Base-by-base conservation (phyloP, 1,140 invertebrate species). In the Ceratina calcarata region DNA sequence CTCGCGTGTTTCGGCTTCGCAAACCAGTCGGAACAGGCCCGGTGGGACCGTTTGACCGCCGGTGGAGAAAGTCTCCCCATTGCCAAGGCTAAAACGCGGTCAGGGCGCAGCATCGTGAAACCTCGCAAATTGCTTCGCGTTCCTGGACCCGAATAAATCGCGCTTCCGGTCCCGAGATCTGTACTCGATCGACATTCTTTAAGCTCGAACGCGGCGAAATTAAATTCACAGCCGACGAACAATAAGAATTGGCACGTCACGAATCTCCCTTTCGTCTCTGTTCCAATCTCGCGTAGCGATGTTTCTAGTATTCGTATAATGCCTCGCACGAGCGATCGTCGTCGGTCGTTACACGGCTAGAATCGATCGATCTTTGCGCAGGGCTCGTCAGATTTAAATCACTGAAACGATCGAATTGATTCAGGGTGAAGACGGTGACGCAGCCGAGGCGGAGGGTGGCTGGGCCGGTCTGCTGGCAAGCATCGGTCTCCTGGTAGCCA, bases 401-500 rank as follows among this genome's bases (percentile, higher is more conserved):
- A 4, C 2, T 32, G 4, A 37, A 37, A 60, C 53, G 53, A 60
- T 60, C 1, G 8, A 20, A n/a, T 18, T 4, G 20, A 20, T 6
- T n/a, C 81, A 92, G 91, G 82, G 69, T 37, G 90, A 87, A 69
- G 81, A 91, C 24, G 88, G 82, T 13, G 70, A 89, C 20, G 67
- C 83, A 0, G 22, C 89, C 8, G 88, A 90, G 7, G 77, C 87
- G 0, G 90, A 91, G 18, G 85, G 86, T n/a, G 89, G 87, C 20
- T 92, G 91, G 89, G 88, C 90, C 0, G 88, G 91, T 7, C 80
- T 93, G 18, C 70, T 92, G 18, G 89, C 91, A 3, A 92, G 91
- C 76, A 87, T 92, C 24, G 91, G 92, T n/a, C 81, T 93, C 0
- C 77, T 93, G 13, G 74, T 93, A 20, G 84, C 89, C n/a, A 92